Percentiles rank a stretch among this genome's conserved stretches.
Conservation (phyloP, 37 sponge, comb jelly and placozoan species). For the Hormiphora californensis region DNA sequence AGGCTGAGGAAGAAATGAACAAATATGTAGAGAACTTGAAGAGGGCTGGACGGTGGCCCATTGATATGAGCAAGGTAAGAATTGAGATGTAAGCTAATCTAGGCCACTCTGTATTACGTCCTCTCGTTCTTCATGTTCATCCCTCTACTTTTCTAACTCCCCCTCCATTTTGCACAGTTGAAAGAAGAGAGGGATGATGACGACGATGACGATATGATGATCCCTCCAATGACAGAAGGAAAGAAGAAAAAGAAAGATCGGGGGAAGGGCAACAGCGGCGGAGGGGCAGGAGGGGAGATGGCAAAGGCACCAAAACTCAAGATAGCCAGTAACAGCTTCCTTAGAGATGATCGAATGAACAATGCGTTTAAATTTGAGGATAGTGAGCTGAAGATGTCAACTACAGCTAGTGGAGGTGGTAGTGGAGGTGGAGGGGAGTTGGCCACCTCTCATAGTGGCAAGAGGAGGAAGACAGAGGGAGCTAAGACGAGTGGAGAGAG, state of each 20-base stretch:
- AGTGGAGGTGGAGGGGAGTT: no score
- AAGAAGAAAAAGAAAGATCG: slow-evolving; percentile 1
- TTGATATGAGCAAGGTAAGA: not conserved
- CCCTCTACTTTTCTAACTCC: not conserved
- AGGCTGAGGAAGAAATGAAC: slow-evolving; percentile 42
- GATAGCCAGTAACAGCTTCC: not conserved
- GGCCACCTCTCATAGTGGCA: not conserved
- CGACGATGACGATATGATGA: not conserved
- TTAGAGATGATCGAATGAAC: slow-evolving; percentile 18
- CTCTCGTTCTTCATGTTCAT: no score
- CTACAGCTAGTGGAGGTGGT: not conserved
- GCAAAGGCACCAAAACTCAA: slow-evolving; percentile 17
- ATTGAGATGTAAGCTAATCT: not conserved
- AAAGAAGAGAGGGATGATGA: slow-evolving; percentile 19
- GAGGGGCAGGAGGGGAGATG: no score
- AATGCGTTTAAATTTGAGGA: slow-evolving; percentile 39
- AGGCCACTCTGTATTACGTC: no score
- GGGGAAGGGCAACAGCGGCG: not conserved
- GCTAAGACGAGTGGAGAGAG: no score
- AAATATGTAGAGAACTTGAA: slow-evolving; percentile 12
- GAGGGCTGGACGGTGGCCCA: not conserved
- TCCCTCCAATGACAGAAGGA: not conserved
- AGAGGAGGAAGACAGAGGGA: slow-evolving; percentile 14
- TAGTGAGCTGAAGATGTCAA: not conserved
- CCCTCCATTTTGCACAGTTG: slow-evolving; percentile 13